Percentiles rank a stretch among this genome's conserved stretches.
phyloP scores from a whole-genome alignment of 2,888 invertebrate genomes.

The Reticulitermes lucifugus region DNA sequence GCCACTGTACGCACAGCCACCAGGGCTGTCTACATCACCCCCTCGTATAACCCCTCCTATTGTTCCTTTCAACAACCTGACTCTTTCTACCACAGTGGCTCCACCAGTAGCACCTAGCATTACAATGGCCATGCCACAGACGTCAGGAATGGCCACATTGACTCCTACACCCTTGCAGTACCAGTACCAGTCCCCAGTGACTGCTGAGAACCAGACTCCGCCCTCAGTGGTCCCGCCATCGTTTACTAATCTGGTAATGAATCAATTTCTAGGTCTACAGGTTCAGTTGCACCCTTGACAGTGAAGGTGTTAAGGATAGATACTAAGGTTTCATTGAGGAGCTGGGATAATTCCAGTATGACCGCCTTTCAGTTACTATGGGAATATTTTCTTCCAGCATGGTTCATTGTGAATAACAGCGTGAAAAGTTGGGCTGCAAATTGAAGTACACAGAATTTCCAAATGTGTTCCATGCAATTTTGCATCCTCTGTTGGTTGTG shows the following conservation, averaged over 20 bases:
- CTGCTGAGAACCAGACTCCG: slow-evolving; percentile 32
- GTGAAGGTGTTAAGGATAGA: no score
- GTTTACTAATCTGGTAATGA: slow-evolving; percentile 48
- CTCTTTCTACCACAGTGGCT: neutral
- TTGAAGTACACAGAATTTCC: no score
- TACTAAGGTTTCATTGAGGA: no score
- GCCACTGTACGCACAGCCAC: slow-evolving; percentile 82
- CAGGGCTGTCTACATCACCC: slow-evolving; percentile 67
- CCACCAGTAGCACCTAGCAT: neutral
- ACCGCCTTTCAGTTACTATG: no score
- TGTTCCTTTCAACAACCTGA: neutral
- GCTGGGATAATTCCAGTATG: no score
- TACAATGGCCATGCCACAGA: slow-evolving; percentile 24
- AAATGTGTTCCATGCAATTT: no score
- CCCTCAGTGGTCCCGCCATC: slow-evolving; percentile 44
- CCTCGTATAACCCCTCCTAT: slow-evolving; percentile 33
- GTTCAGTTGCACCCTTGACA: neutral
- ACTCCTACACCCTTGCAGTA: slow-evolving; percentile 42
- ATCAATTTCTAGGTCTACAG: neutral
- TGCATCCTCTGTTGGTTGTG: no score
- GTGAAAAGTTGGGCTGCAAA: no score
- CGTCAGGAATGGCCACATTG: slow-evolving; percentile 35
- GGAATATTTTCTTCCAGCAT: no score
- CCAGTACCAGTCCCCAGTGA: slow-evolving; percentile 43
- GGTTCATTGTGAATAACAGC: no score